These are phyloP conservation scores for Muraenolepis orangiensis DNA, from an alignment of 2,797 vertebrate species.

Conservation along the genomic window DNA sequence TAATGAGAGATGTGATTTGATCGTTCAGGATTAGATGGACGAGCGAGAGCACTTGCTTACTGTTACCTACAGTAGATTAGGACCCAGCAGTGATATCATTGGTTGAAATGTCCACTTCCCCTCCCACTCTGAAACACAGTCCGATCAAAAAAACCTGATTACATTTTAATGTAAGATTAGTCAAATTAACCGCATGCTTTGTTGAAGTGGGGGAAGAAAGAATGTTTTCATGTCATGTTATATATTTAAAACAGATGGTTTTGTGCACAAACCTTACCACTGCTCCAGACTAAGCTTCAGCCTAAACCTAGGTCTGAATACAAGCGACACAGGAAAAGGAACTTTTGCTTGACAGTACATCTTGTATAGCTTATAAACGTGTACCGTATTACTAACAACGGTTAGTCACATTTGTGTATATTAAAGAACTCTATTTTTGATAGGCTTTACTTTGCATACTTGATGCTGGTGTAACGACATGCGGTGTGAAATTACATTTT, in stretches of 20 bases:
- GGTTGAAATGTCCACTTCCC: background rate
- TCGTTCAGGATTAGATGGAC: background rate
- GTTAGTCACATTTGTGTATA: slow-evolving; percentile 41
- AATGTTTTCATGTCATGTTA: background rate
- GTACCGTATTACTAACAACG: slow-evolving; percentile 35
- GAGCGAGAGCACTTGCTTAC: background rate
- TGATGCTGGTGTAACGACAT: slow-evolving; percentile 18
- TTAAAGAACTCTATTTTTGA: slow-evolving; percentile 62
- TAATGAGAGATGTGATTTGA: background rate
- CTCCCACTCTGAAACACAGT: background rate
- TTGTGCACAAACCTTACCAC: background rate
- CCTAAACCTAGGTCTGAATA: slow-evolving; percentile 4
- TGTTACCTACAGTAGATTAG: background rate
- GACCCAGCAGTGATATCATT: background rate
- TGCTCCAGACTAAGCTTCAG: background rate
- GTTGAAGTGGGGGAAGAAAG: background rate
- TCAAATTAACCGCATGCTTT: background rate
- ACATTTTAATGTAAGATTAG: background rate
- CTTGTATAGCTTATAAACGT: slow-evolving; percentile 35
- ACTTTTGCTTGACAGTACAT: slow-evolving; percentile 24
- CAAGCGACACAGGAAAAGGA: slow-evolving; percentile 39
- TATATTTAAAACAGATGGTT: background rate
- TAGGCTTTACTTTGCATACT: slow-evolving; percentile 40
- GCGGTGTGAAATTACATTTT: slow-evolving; percentile 4
- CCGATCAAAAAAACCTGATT: background rate